phyloP scores from a whole-genome alignment of 2,797 vertebrate genomes.

The Schizopygopsis malacanthus region DNA sequence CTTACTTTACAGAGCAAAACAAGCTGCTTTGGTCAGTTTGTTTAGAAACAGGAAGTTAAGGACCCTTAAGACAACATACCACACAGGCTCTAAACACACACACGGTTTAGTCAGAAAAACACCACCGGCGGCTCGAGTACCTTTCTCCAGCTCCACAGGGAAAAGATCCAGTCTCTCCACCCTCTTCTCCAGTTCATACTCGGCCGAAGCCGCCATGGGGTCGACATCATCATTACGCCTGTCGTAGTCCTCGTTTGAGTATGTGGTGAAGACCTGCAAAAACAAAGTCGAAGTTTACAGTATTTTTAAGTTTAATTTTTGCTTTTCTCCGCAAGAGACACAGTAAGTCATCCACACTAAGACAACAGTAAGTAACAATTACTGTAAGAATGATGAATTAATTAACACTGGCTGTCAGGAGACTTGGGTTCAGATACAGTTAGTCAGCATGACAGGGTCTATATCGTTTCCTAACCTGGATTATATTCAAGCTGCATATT shows the following conservation, averaged over 20 bases:
- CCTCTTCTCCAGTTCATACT: constrained; percentile 97
- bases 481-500: neutral
- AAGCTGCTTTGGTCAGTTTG: constrained; percentile 24
- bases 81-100: constrained; percentile 8
- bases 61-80: constrained; percentile 16
- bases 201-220: constrained; percentile 96
- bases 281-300: neutral
- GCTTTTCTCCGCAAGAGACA: neutral
- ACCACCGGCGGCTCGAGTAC: constrained; percentile 65
- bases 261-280: constrained; percentile 93
- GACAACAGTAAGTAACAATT: neutral
- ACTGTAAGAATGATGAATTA: constrained; percentile 34
- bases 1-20: constrained; percentile 28
- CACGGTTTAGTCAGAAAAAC: neutral
- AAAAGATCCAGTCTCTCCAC: constrained; percentile 96
- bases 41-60: constrained; percentile 38
- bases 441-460: neutral
- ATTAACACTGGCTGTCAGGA: constrained; percentile 51
- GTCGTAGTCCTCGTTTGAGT: constrained; percentile 95
- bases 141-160: constrained; percentile 96
- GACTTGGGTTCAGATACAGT: constrained; percentile 50
- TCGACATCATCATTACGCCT: constrained; percentile 96
- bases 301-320: neutral
- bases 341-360: neutral
- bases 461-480: neutral